These are phyloP conservation scores for Perithous albicinctus DNA, from an alignment of 2,888 invertebrate species.

Conservation along the genomic window DNA sequence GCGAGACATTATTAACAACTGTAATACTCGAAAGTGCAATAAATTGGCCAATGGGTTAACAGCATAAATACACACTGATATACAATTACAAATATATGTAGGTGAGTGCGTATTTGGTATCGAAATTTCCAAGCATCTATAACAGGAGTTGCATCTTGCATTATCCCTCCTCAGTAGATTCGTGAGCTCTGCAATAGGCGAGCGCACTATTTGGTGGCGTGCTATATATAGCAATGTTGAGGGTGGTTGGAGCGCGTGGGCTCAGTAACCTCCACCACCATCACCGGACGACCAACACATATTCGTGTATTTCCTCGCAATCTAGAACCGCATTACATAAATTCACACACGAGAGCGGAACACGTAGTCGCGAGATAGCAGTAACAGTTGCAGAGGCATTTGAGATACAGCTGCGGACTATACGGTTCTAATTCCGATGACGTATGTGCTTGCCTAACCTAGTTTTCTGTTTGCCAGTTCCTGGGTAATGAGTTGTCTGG, in stretches of 20 bases:
- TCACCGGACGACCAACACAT: constrained; percentile 72
- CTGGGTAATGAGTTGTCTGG: constrained; percentile 82
- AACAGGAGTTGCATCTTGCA: constrained; percentile 73
- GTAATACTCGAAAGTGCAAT: no score
- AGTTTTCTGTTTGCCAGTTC: constrained; percentile 82
- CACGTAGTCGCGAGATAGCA: constrained; percentile 53
- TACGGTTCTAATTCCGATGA: constrained; percentile 82
- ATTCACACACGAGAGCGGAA: constrained; percentile 76
- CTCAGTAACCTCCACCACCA: constrained; percentile 14
- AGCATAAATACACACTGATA: no score
- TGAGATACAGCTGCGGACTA: constrained; percentile 81
- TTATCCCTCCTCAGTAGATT: constrained; percentile 71
- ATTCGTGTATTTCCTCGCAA: constrained; percentile 79
- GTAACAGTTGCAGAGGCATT: constrained; percentile 72
- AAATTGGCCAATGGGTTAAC: no score
- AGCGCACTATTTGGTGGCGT: constrained; percentile 32
- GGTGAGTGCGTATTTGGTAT: constrained; percentile 59
- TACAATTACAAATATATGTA: no score
- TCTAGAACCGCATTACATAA: constrained; percentile 81
- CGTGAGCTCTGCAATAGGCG: constrained; percentile 20
- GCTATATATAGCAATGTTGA: constrained; percentile 13
- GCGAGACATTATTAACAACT: no score
- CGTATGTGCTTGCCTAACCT: constrained; percentile 83
- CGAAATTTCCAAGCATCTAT: constrained; percentile 79
- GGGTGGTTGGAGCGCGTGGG: constrained; percentile 38